These are phyloP conservation scores for Protobothrops mucrosquamatus DNA, from an alignment of 2,113 vertebrate species.

Conservation along the genomic window DNA sequence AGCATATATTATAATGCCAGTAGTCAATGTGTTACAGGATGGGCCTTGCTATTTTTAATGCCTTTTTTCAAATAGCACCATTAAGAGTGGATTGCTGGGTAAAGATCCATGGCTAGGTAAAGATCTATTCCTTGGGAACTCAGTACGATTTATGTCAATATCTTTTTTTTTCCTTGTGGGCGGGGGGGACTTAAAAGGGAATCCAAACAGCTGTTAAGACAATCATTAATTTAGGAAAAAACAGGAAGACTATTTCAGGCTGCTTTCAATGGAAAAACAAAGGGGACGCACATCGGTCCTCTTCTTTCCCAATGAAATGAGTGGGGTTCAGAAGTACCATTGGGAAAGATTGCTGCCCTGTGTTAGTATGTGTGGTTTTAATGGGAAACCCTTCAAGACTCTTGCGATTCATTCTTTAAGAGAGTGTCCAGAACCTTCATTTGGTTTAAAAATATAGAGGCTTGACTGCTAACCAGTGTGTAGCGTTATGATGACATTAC, in stretches of 20 bases:
- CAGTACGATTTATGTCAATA: neutral
- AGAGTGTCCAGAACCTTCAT: neutral
- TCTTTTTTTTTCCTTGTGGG: neutral
- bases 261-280: neutral
- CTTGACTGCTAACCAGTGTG: neutral
- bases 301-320: neutral
- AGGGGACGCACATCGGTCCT: neutral
- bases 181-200: neutral
- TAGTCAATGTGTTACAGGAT: constrained; percentile 13
- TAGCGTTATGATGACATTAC: neutral
- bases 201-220: neutral
- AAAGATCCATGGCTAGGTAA: neutral
- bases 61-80: fast-evolving
- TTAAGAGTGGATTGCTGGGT: constrained; percentile 24
- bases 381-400: neutral
- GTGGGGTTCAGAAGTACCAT: neutral
- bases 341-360: neutral
- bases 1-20: constrained; percentile 39
- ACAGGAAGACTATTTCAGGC: neutral
- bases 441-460: neutral
- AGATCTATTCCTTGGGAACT: neutral
- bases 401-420: neutral
- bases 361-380: neutral
- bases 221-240: neutral
- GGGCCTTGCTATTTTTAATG: constrained; percentile 22